Conservation (phyloP, 2,113 vertebrate genomes). For the Myrmecobius fasciatus region DNA sequence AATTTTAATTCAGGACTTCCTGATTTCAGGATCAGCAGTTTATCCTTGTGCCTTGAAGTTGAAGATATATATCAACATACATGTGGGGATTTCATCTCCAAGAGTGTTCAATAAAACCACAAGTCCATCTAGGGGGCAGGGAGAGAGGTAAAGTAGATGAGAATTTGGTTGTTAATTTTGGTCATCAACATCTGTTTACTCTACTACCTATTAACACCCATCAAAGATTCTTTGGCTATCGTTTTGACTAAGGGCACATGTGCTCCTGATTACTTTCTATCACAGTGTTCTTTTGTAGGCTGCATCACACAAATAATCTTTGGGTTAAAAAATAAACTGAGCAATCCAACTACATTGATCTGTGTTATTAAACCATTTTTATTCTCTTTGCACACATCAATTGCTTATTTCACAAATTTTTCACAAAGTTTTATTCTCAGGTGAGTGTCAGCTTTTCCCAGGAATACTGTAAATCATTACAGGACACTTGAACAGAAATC, state of each 20-base stretch:
- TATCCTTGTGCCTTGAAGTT: background rate
- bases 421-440: background rate
- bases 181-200: background rate
- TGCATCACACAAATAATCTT: background rate
- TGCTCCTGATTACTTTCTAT: background rate
- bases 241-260: background rate
- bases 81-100: background rate
- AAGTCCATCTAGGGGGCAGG: background rate
- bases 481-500: background rate
- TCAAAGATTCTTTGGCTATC: background rate
- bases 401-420: background rate
- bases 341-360: background rate
- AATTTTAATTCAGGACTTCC: background rate
- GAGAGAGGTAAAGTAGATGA: conserved; percentile 6
- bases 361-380: background rate
- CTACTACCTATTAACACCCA: background rate
- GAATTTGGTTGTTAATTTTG: background rate
- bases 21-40: background rate
- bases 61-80: background rate
- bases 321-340: background rate
- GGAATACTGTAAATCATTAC: background rate
- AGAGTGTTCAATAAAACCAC: background rate
- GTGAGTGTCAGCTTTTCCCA: background rate
- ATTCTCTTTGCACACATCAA: background rate
- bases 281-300: background rate